These are phyloP conservation scores for Lacerta bilineata DNA, from an alignment of 2,797 vertebrate species.

Conservation along the genomic window DNA sequence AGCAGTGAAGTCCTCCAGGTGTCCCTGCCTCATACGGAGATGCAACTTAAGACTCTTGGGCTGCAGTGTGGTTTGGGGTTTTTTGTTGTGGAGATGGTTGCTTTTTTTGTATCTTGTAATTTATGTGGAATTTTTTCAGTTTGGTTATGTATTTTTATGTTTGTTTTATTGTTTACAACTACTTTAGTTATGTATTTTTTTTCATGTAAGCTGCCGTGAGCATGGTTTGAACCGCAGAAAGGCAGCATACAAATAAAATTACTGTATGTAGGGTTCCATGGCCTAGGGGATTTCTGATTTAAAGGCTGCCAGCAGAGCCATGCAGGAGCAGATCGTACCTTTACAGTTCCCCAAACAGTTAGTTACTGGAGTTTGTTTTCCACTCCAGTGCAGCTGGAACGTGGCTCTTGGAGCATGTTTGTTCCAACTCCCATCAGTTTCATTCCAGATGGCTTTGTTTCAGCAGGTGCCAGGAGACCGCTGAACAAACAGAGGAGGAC, in stretches of 20 bases:
- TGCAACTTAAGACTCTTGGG: too few species aligned
- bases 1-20: not conserved
- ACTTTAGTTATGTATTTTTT: too few species aligned
- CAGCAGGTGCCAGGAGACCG: constrained; percentile 34
- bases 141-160: too few species aligned
- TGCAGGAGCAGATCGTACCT: not conserved
- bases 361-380: constrained; percentile 14
- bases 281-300: not conserved
- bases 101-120: too few species aligned
- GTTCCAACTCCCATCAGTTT: not conserved
- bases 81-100: too few species aligned
- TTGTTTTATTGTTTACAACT: too few species aligned
- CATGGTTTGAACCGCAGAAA: too few species aligned
- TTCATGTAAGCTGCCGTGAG: too few species aligned
- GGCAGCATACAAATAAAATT: too few species aligned
- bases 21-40: not conserved
- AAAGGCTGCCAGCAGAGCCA: not conserved
- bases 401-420: not conserved
- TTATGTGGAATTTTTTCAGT: too few species aligned
- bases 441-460: constrained; percentile 33
- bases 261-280: too few species aligned
- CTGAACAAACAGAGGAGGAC: constrained; percentile 7
- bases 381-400: not conserved
- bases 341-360: not conserved
- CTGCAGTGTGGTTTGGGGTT: too few species aligned